Conservation (phyloP, 92 coral and sea anemone species). For the Chrysogorgia sp. region DNA sequence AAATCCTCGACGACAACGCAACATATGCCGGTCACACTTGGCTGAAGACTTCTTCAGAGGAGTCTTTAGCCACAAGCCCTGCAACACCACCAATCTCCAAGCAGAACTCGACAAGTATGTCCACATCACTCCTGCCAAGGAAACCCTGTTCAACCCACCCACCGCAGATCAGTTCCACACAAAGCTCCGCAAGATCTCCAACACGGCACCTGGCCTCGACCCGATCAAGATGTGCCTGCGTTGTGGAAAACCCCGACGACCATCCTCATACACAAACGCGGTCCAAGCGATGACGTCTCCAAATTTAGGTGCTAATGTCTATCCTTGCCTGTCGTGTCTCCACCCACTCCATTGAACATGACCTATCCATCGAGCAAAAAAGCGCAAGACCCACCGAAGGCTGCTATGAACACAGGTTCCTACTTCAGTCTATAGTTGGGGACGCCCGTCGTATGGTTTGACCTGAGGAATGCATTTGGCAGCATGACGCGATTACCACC, state of each 20-base stretch:
- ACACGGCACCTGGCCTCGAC: too few species aligned
- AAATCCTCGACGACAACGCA: too few species aligned
- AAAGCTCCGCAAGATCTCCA: too few species aligned
- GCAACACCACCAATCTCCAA: too few species aligned
- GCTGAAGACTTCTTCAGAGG: too few species aligned
- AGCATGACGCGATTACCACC: conserved; percentile 5
- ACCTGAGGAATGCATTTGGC: conserved; percentile 40
- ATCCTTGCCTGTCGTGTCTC: conserved; percentile 30
- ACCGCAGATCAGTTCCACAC: too few species aligned
- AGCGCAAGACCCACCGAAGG: conserved; percentile 44
- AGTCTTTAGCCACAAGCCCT: too few species aligned
- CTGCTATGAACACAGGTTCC: conserved; percentile 42
- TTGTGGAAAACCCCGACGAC: conserved; percentile 27
- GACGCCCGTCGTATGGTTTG: conserved; percentile 37
- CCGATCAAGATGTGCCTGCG: conserved; percentile 21
- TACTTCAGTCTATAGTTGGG: conserved; percentile 23
- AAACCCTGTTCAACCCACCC: too few species aligned
- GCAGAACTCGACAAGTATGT: too few species aligned
- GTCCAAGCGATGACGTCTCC: conserved; percentile 8
- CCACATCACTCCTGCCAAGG: too few species aligned
- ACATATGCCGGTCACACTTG: too few species aligned
- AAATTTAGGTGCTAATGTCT: conserved; percentile 39
- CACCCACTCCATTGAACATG: conserved; percentile 1
- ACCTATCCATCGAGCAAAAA: conserved; percentile 27
- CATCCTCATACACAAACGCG: conserved; percentile 41